Conservation (phyloP, 64 coral and sea anemone genomes). For the Pocillopora verrucosa region DNA sequence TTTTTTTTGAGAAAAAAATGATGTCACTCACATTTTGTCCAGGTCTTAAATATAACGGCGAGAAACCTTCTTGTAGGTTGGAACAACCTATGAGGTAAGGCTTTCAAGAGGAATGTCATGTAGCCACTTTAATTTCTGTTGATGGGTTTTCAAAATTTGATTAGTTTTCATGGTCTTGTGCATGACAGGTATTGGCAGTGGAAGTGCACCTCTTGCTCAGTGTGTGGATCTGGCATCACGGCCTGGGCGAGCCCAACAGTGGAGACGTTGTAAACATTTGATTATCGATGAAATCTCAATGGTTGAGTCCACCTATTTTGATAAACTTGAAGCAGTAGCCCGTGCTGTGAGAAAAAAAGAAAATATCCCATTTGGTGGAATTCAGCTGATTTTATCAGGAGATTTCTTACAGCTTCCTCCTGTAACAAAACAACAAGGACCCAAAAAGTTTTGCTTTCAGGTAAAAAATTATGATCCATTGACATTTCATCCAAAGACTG, state of each 20-base stretch:
- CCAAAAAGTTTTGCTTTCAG: constrained; percentile 92
- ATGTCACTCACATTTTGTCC: no score
- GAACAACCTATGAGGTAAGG: no score
- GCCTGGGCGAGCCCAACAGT: constrained; percentile 48
- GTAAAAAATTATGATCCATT: no score
- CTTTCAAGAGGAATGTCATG: neutral
- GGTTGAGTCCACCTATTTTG: constrained; percentile 82
- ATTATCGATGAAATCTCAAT: constrained; percentile 98
- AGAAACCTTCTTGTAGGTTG: no score
- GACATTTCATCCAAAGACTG: no score
- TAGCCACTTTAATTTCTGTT: neutral
- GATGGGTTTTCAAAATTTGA: neutral
- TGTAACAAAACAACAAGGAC: constrained; percentile 49
- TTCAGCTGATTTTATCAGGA: no score
- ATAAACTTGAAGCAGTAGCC: constrained; percentile 86
- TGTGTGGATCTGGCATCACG: constrained; percentile 73
- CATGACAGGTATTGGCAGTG: constrained; percentile 79
- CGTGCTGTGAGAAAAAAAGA: constrained; percentile 63
- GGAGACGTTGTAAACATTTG: constrained; percentile 73
- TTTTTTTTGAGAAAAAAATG: no score
- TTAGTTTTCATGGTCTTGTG: neutral
- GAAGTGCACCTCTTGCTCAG: constrained; percentile 44
- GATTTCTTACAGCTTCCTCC: constrained; percentile 92
- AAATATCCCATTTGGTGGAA: constrained; percentile 80
- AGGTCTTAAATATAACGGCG: no score